Base-by-base conservation (phyloP, 2,113 vertebrate genomes). In the Alaudala cheleensis region DNA sequence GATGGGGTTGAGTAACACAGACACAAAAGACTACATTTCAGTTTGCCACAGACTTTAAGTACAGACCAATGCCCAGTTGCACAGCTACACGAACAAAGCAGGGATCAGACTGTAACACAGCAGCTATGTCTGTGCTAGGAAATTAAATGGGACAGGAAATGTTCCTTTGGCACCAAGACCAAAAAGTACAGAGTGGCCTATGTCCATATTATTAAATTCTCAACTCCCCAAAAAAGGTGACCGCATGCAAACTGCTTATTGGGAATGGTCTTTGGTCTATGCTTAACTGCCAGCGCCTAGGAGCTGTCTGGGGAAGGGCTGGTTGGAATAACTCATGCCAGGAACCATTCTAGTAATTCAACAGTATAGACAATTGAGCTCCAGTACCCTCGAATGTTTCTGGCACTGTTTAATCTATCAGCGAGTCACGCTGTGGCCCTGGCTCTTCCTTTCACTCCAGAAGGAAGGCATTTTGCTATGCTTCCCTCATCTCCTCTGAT, bases 61-160 rank as follows among this genome's bases (percentile, higher is more conserved):
- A 88, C 86, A 97, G 92, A 86, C 67, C 88, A 91, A n/a, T 88
- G 77, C 83, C 67, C 81, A 89, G 81, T 88, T 56, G 86, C 93
- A 88, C 77, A 54, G 96, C 94, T 90, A 91, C 89, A 77, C 6
- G 81, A 92, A 92, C 91, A 95, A 95, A 95, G 86, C 84, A 89
- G 70, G 78, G 95, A 90, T 92, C 93, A 87, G 91, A 89, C 94
- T 93, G 91, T 64, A 82, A 93, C 89, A 89, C 93, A 91, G 89
- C 1, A 17, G 81, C 93, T 84, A 81, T 81, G 96, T 92, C 94
- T 95, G 91, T 82, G 93, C 84, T 87, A 85, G 89, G 91, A 95
- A 95, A 96, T 90, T 88, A 92, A 94, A 94, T 91, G 74, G 96
- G 92, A 93, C 88, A 94, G 96, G 96, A 95, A 95, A 92, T 67